These are phyloP conservation scores for Automeris io DNA, from an alignment of 2,888 invertebrate species.

Conservation along the genomic window DNA sequence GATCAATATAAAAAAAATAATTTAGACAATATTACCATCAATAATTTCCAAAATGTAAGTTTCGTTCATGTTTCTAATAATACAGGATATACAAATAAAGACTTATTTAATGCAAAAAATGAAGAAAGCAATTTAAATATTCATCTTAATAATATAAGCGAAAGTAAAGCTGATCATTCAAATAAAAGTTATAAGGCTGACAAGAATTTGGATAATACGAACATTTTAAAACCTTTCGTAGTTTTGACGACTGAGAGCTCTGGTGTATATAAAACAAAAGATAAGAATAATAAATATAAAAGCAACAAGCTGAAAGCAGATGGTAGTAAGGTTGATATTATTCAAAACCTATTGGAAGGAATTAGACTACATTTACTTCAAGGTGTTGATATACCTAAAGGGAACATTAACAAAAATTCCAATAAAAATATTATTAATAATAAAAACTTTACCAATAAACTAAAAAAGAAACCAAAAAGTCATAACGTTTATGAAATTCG, in stretches of 20 bases:
- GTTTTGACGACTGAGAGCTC: no score
- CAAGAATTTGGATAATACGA: no score
- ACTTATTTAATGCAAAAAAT: no score
- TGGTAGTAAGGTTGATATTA: not conserved
- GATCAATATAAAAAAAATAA: not conserved
- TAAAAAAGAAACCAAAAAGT: conserved; percentile 13
- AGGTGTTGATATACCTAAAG: not conserved
- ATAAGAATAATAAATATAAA: conserved; percentile 1
- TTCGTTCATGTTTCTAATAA: no score
- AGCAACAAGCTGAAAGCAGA: not conserved
- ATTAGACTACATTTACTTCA: conserved; percentile 8
- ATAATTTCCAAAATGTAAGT: no score
- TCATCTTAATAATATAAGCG: no score
- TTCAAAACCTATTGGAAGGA: not conserved
- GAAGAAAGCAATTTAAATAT: no score
- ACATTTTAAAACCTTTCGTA: no score
- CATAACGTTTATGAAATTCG: conserved; percentile 46
- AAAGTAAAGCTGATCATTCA: no score
- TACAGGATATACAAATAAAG: no score
- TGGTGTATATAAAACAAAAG: not conserved
- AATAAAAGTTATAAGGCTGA: no score
- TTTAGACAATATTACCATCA: not conserved
- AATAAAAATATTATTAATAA: not conserved
- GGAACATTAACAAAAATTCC: not conserved
- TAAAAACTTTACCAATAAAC: conserved; percentile 1